These are phyloP conservation scores for Aurelia sp. DNA, from an alignment of 30 jellyfish, hydroid and myxozoan species.

Conservation along the genomic window DNA sequence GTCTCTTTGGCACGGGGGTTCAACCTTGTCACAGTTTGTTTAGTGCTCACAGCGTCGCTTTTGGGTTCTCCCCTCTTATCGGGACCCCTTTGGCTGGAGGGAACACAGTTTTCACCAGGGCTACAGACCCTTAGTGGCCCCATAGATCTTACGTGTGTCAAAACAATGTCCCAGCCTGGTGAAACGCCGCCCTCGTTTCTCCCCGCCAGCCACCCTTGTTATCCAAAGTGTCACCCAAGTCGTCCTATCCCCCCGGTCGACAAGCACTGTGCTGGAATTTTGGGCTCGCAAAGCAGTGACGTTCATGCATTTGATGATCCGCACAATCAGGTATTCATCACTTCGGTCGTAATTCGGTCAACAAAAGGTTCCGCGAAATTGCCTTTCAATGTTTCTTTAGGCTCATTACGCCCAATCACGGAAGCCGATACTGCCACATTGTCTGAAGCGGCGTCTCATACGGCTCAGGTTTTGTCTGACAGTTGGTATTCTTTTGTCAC, in stretches of 20 bases:
- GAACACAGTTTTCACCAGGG: too few relatives aligned
- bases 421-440: neutral
- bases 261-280: neutral
- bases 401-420: neutral
- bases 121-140: too few relatives aligned
- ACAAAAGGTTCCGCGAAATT: neutral
- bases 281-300: neutral
- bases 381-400: neutral
- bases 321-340: neutral
- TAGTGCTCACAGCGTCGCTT: too few relatives aligned
- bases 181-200: neutral
- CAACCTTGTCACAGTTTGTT: too few relatives aligned
- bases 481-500: neutral
- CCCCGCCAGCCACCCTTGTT: slow-evolving; percentile 1
- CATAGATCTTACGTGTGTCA: neutral
- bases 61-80: too few relatives aligned
- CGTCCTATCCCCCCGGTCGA: slow-evolving; percentile 5
- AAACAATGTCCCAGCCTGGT: neutral
- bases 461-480: neutral
- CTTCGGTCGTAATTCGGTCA: neutral
- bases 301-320: neutral
- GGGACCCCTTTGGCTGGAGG: too few relatives aligned
- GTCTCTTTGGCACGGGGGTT: slow-evolving; percentile 15
- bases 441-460: neutral
- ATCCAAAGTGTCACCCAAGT: too few relatives aligned